phyloP scores from a whole-genome alignment of 23 tunicate genomes.

The Styela clava region DNA sequence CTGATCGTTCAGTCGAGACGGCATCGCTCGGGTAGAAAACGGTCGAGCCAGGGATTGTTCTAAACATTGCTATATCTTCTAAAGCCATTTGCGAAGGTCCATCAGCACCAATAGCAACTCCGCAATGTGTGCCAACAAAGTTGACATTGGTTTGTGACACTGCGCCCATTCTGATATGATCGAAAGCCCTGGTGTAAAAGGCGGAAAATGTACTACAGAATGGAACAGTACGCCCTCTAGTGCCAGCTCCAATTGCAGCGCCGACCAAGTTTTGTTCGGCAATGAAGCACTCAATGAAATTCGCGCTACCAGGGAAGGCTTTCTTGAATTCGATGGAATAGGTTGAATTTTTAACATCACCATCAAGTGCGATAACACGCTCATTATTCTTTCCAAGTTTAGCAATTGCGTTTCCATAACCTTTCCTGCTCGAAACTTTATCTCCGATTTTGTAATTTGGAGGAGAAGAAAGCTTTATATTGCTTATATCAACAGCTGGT shows the following conservation, averaged over 20 bases:
- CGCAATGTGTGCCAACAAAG: slow-evolving; percentile 97
- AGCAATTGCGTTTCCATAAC: slow-evolving; percentile 79
- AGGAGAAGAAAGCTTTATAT: slow-evolving; percentile 67
- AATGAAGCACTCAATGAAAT: slow-evolving; percentile 88
- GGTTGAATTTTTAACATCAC: slow-evolving; percentile 98
- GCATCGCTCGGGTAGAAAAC: slow-evolving; percentile 96
- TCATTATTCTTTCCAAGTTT: slow-evolving; percentile 75
- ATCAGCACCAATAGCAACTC: slow-evolving; percentile 97
- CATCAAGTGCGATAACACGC: slow-evolving; percentile 86
- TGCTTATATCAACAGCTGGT: slow-evolving; percentile 26
- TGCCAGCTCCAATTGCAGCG: slow-evolving; percentile 84
- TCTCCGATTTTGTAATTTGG: slow-evolving; percentile 78
- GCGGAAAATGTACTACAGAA: slow-evolving; percentile 94
- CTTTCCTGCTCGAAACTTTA: slow-evolving; percentile 82
- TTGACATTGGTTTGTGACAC: slow-evolving; percentile 93
- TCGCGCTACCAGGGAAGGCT: slow-evolving; percentile 63
- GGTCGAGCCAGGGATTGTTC: slow-evolving; percentile 73
- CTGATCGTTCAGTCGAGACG: slow-evolving; percentile 81
- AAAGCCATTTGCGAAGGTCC: slow-evolving; percentile 99
- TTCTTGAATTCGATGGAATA: slow-evolving; percentile 90
- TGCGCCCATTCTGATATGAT: slow-evolving; percentile 98
- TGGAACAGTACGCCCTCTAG: slow-evolving; percentile 67
- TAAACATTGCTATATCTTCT: slow-evolving; percentile 94
- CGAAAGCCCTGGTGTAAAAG: slow-evolving; percentile 83
- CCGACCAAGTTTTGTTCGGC: slow-evolving; percentile 98